A percentile compares a stretch with the other conserved stretches of the same genome.
These are phyloP conservation scores for Drosophila nr. medialis DNA, from an alignment of 2,888 invertebrate species.

Conservation along the genomic window DNA sequence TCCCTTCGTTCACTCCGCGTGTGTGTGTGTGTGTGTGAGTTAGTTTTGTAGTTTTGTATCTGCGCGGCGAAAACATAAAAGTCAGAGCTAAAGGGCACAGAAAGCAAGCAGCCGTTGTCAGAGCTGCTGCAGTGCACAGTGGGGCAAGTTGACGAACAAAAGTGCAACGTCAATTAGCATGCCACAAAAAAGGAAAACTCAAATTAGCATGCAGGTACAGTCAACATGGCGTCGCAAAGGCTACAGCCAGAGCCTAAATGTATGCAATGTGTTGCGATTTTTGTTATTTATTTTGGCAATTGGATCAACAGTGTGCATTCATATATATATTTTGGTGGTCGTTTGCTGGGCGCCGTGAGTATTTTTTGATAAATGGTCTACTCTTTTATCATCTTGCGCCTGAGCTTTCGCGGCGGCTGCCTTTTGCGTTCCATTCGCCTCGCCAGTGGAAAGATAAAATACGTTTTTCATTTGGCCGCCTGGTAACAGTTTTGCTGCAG, in stretches of 20 bases:
- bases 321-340: slow-evolving; percentile 65
- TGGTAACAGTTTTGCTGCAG: slow-evolving; percentile 68
- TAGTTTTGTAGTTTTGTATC: slow-evolving; percentile 64
- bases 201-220: slow-evolving; percentile 54
- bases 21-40: slow-evolving; percentile 33
- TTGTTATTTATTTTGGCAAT: slow-evolving; percentile 9
- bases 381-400: slow-evolving; percentile 80
- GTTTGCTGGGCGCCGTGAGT: slow-evolving; percentile 48
- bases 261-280: slow-evolving; percentile 2
- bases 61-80: slow-evolving; percentile 75
- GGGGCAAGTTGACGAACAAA: slow-evolving; percentile 38
- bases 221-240: slow-evolving; percentile 30
- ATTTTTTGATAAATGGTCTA: slow-evolving; percentile 78
- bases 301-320: slow-evolving; percentile 58
- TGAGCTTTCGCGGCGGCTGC: slow-evolving; percentile 63
- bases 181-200: slow-evolving; percentile 5
- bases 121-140: slow-evolving; percentile 58
- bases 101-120: slow-evolving; percentile 69
- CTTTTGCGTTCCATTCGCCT: slow-evolving; percentile 60
- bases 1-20: background rate
- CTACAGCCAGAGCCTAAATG: slow-evolving; percentile 17
- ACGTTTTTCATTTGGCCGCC: slow-evolving; percentile 78
- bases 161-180: slow-evolving; percentile 53
- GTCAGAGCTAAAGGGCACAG: slow-evolving; percentile 73
- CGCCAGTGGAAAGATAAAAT: slow-evolving; percentile 75